Evolutionary conservation across 2,113 vertebrate species (phyloP).

Genomic region (Nestor notabilis): DNA sequence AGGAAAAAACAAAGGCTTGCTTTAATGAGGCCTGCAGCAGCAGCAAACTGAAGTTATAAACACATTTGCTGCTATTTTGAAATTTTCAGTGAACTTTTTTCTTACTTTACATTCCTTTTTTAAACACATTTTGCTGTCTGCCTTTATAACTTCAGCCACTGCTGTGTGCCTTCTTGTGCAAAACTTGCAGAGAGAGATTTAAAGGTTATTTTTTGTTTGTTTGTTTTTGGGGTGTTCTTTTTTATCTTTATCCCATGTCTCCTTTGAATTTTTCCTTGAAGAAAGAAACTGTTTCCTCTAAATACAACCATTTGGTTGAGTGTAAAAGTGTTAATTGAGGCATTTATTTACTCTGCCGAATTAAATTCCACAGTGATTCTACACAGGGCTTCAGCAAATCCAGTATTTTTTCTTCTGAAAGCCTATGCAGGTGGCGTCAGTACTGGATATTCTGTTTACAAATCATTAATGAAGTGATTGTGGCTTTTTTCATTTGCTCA

Average conservation of each 20-base stretch:
- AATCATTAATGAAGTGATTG: conserved; percentile 78
- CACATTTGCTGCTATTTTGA: conserved; percentile 25
- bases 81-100: conserved; percentile 27
- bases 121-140: neutral
- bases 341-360: conserved; percentile 54
- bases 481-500: conserved; percentile 70
- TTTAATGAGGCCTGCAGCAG: conserved; percentile 54
- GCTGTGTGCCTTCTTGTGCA: neutral
- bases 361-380: conserved; percentile 42
- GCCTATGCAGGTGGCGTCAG: conserved; percentile 68
- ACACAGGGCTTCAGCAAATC: conserved; percentile 48
- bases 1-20: conserved; percentile 39
- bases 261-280: conserved; percentile 51
- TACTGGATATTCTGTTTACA: conserved; percentile 73
- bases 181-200: neutral
- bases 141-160: neutral
- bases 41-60: conserved; percentile 41
- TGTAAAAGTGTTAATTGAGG: conserved; percentile 42
- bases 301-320: conserved; percentile 11
- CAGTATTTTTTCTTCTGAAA: conserved; percentile 50
- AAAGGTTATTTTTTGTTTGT: conserved; percentile 43
- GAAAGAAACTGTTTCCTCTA: conserved; percentile 54
- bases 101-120: neutral
- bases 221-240: conserved; percentile 38
- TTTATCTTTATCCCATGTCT: conserved; percentile 18